Evolutionary conservation across 2,888 invertebrate species (phyloP), one percentile per base, ranked within the genome.

Genomic region (Limnephilus lunatus): DNA sequence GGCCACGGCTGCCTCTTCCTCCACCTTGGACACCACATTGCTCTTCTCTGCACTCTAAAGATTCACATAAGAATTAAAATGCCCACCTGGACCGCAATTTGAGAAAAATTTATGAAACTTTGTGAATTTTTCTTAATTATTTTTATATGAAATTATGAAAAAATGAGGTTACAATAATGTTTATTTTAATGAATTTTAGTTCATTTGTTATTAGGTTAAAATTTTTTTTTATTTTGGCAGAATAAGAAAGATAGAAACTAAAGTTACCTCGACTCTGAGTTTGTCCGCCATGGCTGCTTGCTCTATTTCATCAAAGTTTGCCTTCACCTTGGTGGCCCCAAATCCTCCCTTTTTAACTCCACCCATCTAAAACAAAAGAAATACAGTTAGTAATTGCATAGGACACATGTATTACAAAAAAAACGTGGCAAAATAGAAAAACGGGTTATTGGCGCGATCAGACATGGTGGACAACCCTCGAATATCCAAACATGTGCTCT

Each of bases 231-330:
- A 19, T 53, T 53, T 68, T 68, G 25, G 25, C 25, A 4, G 53
- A 19, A 25, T 68, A 68, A 68, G 25, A 68, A 68, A 68, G 48
- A 48, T 12, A 68, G 7, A 68, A 19, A 3, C 14, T n/a, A 81
- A 39, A 39, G 25, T 85, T 44, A 95, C 95, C 95, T 96, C 96
- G 94, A 95, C 94, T 94, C 97, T 97, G 88, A 97, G 96, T 95
- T 98, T 98, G 95, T 99, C 98, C 3, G 98, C 97, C 95, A 98
- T 96, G 94, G 98, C 97, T 11, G 99, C 99, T 94, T 98, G 97
- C 95, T 99, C 99, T 93, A 99, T 97, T 94, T 99, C 99, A 31
- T 98, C 98, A 95, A 99, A 99, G 95, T 99, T 99, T 5, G 99
- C 97, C 94, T 98, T 98, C 44, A 99, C 99, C 95, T 98, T 98